Conservation (phyloP, 2,113 vertebrate species). For the Eubucco bourcierii region DNA sequence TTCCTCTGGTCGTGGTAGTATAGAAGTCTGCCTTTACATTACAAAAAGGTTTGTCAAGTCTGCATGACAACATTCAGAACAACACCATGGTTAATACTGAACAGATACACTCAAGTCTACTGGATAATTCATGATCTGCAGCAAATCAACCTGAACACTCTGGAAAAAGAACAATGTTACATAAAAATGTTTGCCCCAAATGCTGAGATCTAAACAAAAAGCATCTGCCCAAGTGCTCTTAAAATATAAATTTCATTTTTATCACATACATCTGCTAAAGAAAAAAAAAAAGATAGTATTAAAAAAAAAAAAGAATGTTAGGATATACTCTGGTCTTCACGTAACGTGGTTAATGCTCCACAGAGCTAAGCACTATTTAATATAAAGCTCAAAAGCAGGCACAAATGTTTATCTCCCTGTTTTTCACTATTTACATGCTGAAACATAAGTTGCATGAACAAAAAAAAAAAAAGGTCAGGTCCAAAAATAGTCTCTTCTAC, state of each 20-base stretch:
- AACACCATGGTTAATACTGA: slow-evolving; percentile 71
- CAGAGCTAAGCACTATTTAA: slow-evolving; percentile 62
- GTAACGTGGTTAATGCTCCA: slow-evolving; percentile 62
- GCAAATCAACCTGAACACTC: slow-evolving; percentile 21
- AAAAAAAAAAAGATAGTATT: neutral
- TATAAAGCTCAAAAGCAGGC: slow-evolving; percentile 70
- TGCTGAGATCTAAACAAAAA: slow-evolving; percentile 60
- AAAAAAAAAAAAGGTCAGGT: slow-evolving; percentile 6
- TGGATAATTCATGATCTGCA: slow-evolving; percentile 65
- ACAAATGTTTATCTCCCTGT: slow-evolving; percentile 67
- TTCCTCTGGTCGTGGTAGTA: slow-evolving; percentile 72
- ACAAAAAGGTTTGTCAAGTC: slow-evolving; percentile 67
- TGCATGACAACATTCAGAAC: slow-evolving; percentile 73
- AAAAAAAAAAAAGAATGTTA: slow-evolving; percentile 67
- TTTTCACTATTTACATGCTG: slow-evolving; percentile 74
- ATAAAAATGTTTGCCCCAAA: slow-evolving; percentile 41
- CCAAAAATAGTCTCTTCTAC: slow-evolving; percentile 61
- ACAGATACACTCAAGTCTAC: slow-evolving; percentile 45
- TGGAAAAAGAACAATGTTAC: neutral
- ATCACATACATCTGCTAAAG: slow-evolving; percentile 67
- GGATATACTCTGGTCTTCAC: slow-evolving; percentile 64
- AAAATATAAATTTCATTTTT: slow-evolving; percentile 73
- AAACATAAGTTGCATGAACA: slow-evolving; percentile 64
- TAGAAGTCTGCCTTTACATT: slow-evolving; percentile 71
- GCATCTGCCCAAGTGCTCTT: slow-evolving; percentile 50